phyloP scores from a whole-genome alignment of 2,888 invertebrate genomes.

The Oxycera nigricornis region DNA sequence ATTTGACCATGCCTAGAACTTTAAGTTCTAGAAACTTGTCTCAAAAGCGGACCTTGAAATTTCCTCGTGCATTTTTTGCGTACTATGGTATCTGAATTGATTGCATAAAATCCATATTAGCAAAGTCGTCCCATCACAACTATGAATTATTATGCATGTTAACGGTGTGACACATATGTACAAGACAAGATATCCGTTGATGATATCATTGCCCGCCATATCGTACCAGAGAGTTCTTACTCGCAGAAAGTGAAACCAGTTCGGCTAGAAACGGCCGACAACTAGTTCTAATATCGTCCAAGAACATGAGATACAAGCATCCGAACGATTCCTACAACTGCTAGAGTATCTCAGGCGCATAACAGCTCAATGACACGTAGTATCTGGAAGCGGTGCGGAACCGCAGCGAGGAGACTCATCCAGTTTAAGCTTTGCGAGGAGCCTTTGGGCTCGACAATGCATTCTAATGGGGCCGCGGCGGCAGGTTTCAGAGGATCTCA shows the following conservation, averaged over 20 bases:
- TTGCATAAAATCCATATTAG: too few relatives aligned
- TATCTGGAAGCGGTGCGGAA: neutral
- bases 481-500: neutral
- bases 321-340: neutral
- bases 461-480: neutral
- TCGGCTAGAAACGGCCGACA: neutral
- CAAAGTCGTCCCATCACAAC: too few relatives aligned
- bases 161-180: too few relatives aligned
- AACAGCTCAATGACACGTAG: slow-evolving; percentile 24
- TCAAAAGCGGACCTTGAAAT: too few relatives aligned
- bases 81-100: too few relatives aligned
- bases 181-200: too few relatives aligned
- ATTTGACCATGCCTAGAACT: too few relatives aligned
- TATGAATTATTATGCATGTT: too few relatives aligned
- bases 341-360: slow-evolving; percentile 9
- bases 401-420: neutral
- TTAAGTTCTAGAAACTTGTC: too few relatives aligned
- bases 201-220: slow-evolving; percentile 6
- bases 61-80: too few relatives aligned
- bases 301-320: neutral
- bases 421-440: slow-evolving; percentile 4
- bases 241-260: slow-evolving; percentile 37
- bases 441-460: neutral
- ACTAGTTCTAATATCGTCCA: neutral
- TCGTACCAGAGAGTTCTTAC: slow-evolving; percentile 3